Evolutionary conservation across 2,888 invertebrate genomes (phyloP).

Genomic region (Cryptocephalus moraei): DNA sequence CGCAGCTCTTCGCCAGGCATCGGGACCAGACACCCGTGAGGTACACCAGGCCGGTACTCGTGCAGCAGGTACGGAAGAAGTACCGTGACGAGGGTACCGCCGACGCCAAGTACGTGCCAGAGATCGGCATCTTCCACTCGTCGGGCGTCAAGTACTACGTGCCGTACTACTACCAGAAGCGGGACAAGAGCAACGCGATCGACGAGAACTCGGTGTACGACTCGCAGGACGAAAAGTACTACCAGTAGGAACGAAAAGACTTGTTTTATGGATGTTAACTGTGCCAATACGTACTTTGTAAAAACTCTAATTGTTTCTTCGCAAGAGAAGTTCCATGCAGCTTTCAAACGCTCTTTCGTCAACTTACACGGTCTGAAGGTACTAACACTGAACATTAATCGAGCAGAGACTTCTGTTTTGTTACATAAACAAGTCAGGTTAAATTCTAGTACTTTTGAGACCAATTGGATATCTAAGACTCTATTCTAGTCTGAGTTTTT

Average conservation of each 20-base stretch:
- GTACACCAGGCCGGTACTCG: constrained; percentile 19
- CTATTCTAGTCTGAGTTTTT: no score
- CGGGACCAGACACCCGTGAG: constrained; percentile 19
- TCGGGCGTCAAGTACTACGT: constrained; percentile 36
- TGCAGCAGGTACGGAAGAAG: constrained; percentile 5
- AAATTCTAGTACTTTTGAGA: no score
- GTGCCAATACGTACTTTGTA: no score
- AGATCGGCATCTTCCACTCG: constrained; percentile 36
- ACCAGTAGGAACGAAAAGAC: constrained; percentile 9
- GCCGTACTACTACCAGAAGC: constrained; percentile 25
- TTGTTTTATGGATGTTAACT: no score
- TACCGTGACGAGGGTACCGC: not conserved
- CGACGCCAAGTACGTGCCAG: constrained; percentile 26
- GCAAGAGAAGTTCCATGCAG: no score
- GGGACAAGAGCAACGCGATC: constrained; percentile 6
- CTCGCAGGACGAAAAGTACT: constrained; percentile 29
- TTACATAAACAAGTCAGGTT: no score
- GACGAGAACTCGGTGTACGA: constrained; percentile 35
- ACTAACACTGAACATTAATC: no score
- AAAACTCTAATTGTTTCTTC: no score
- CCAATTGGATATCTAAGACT: no score
- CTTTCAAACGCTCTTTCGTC: no score
- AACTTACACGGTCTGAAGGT: no score
- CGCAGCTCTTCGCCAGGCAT: constrained; percentile 34
- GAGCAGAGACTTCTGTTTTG: no score